These are phyloP conservation scores for Anas acuta DNA, from an alignment of 2,797 vertebrate species.

Conservation along the genomic window DNA sequence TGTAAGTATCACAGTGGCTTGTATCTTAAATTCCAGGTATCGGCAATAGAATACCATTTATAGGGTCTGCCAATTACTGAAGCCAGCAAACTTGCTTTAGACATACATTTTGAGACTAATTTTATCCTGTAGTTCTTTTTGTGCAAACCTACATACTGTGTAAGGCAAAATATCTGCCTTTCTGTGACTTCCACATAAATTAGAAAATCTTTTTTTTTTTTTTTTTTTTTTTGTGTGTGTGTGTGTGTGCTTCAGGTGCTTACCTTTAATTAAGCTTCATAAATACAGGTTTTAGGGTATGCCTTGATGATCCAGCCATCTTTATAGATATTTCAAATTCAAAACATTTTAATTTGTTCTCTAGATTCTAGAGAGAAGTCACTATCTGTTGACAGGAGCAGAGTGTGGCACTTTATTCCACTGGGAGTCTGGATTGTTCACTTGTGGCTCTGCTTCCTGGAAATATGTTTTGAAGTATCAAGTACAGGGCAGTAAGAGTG, in stretches of 20 bases:
- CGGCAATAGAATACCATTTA: not conserved
- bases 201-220: not conserved
- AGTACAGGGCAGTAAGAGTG: not conserved
- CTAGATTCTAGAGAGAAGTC: not conserved
- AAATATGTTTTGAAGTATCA: not conserved
- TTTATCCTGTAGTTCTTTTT: not conserved
- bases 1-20: not conserved
- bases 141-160: accelerated
- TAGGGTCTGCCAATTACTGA: not conserved
- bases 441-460: not conserved
- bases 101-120: not conserved
- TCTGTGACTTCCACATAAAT: not conserved
- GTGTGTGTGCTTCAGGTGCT: not conserved
- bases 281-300: not conserved
- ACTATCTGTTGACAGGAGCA: not conserved
- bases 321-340: not conserved
- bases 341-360: not conserved
- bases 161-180: not conserved
- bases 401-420: not conserved
- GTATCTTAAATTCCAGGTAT: not conserved
- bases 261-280: not conserved
- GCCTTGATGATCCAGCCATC: not conserved
- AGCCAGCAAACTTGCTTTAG: not conserved
- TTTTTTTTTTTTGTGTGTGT: no score
- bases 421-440: not conserved